Evolutionary conservation across 2,113 vertebrate genomes (phyloP).

Genomic region (Caranx melampygus): DNA sequence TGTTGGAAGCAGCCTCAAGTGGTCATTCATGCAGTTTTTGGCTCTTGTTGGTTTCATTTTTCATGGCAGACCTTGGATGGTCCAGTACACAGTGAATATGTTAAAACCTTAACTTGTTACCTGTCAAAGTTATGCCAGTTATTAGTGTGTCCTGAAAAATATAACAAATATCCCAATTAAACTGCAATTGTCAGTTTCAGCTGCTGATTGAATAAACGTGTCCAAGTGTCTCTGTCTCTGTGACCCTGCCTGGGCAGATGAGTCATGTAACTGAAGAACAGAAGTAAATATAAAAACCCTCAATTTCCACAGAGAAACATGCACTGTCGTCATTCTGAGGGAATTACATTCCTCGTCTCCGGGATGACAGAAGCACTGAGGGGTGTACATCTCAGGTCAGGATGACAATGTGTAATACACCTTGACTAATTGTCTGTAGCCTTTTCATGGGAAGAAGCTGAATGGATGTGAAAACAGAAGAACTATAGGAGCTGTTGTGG

Average conservation of each 20-base stretch:
- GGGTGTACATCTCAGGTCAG: conserved; percentile 69
- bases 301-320: conserved; percentile 40
- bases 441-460: conserved; percentile 49
- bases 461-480: conserved; percentile 55
- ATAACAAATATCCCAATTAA: neutral
- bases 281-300: conserved; percentile 28
- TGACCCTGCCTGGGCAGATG: neutral
- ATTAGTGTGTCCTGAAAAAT: neutral
- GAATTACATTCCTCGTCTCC: conserved; percentile 54
- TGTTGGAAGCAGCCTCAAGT: no score
- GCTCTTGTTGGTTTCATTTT: no score
- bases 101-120: no score
- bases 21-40: no score
- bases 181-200: neutral
- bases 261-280: neutral
- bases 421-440: conserved; percentile 69
- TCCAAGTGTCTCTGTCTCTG: neutral
- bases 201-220: neutral
- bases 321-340: conserved; percentile 39
- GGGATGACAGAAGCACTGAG: conserved; percentile 21
- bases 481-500: conserved; percentile 23
- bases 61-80: no score
- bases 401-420: conserved; percentile 66
- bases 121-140: no score
- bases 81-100: no score